Evolutionary conservation across 2,113 vertebrate species (phyloP).

Genomic region (Myotis brandtii): DNA sequence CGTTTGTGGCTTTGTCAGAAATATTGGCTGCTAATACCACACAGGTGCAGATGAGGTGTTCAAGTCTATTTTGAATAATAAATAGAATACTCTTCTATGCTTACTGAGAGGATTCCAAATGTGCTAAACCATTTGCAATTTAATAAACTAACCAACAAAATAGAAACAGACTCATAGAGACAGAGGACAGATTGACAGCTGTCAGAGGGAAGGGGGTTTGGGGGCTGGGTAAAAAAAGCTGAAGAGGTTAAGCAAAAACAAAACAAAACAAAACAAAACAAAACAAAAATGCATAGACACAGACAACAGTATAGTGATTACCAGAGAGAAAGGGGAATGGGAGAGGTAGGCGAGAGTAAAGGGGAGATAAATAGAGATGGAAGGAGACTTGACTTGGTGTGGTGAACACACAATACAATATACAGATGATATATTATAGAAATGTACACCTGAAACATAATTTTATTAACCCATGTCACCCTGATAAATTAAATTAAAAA

Average conservation of each 20-base stretch:
- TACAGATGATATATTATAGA: background rate
- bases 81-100: background rate
- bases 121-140: background rate
- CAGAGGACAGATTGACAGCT: background rate
- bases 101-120: background rate
- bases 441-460: background rate
- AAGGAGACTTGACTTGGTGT: background rate
- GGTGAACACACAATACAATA: background rate
- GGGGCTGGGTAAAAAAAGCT: background rate
- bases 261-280: background rate
- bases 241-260: background rate
- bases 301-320: background rate
- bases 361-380: background rate
- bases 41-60: background rate
- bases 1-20: background rate
- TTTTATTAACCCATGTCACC: background rate
- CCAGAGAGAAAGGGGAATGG: background rate
- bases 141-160: background rate
- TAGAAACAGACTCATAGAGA: background rate
- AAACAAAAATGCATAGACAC: background rate
- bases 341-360: background rate
- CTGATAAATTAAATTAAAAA: background rate
- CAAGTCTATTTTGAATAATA: background rate
- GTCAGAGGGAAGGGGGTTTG: background rate
- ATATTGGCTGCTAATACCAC: background rate